Base-by-base conservation (phyloP, 2,113 vertebrate species). In the Ceratotherium simum region DNA sequence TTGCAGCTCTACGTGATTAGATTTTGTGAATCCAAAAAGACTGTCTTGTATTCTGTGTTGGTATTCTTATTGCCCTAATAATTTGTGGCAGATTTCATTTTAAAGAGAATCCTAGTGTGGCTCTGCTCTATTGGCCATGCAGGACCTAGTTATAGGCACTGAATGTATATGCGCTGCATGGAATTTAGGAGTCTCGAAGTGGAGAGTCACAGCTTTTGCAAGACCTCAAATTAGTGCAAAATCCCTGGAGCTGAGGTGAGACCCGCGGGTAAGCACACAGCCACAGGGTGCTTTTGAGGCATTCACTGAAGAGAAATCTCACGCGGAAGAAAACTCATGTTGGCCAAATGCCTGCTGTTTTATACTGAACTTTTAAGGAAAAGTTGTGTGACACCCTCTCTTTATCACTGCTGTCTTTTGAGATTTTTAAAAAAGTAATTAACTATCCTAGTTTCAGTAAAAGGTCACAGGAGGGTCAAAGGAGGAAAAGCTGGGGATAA, bases 321-420 rank as follows among this genome's bases (percentile, higher is more conserved):
- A 65, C 36, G 82, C 62, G 9, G 73, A 89, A 80, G 29, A 86
- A 95, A 95, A 89, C 27, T 25, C 89, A 81, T 42, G 56, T 65
- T 65, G 48, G 31, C n/a, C 89, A 96, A 83, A 95, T 70, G 13
- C 72, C 29, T 95, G 81, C 69, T 89, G 72, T 64, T 96, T 94
- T 69, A 58, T 46, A 69, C 12, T 54, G 69, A 96, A 51, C 36
- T 93, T 72, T 83, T 27, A 46, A 67, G 25, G 17, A 70, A 70
- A 96, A 42, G 25, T 58, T 62, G 8, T 80, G 7, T 90, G 65
- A 72, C 46, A 89, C 25, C 17, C 2, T 89, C 23, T 76, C 56
- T 97, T 84, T 72, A 73, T 83, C 76, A 70, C 27, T 56, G 27
- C 9, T 78, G 3, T 56, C 42, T 92, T 97, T 91, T 78, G 23